Conservation (phyloP, 2,888 invertebrate genomes). For the Drosophila eohydei region DNA sequence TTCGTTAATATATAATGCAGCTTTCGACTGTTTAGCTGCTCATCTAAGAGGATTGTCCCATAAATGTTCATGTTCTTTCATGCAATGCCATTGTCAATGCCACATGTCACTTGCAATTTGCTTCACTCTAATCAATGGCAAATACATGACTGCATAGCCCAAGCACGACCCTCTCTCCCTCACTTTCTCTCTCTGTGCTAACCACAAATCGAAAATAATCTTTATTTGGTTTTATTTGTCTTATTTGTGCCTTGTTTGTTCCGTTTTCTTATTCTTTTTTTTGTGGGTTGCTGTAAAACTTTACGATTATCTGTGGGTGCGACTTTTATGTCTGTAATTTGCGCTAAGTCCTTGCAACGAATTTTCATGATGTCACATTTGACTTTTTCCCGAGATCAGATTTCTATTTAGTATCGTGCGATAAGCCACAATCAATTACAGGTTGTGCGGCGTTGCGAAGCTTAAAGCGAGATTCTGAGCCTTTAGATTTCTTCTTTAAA, state of each 20-base stretch:
- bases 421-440: constrained; percentile 41
- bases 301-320: constrained; percentile 65
- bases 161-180: neutral
- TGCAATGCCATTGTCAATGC: too few species aligned
- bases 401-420: constrained; percentile 39
- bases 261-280: neutral
- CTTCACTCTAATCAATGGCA: constrained; percentile 80
- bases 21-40: constrained; percentile 62
- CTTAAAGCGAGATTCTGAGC: neutral
- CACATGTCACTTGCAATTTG: constrained; percentile 84
- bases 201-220: constrained; percentile 58
- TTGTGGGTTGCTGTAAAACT: constrained; percentile 59
- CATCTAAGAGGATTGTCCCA: constrained; percentile 81
- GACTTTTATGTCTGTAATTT: constrained; percentile 52
- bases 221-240: constrained; percentile 60
- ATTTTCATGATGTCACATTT: constrained; percentile 52
- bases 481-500: neutral
- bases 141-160: constrained; percentile 6
- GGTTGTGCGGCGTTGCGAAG: neutral
- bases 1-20: constrained; percentile 27
- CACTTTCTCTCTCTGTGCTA: neutral
- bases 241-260: constrained; percentile 37
- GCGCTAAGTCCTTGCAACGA: constrained; percentile 33
- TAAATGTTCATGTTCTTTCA: constrained; percentile 84
- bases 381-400: constrained; percentile 28